These are phyloP conservation scores for Amphiprion ocellaris DNA, from an alignment of 2,113 vertebrate species.

Conservation along the genomic window DNA sequence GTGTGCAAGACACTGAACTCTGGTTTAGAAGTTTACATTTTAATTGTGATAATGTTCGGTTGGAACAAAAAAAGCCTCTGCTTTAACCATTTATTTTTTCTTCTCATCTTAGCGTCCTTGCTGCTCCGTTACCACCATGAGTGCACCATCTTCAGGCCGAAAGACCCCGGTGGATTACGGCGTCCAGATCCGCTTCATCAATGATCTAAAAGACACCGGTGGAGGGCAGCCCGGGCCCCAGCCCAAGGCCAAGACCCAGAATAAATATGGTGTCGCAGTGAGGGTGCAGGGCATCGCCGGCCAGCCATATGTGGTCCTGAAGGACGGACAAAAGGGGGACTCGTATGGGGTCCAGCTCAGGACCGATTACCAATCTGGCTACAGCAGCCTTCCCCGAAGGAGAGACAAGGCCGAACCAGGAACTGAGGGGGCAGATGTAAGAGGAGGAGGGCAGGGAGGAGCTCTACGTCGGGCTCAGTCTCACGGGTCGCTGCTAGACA, in stretches of 20 bases:
- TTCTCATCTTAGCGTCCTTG: neutral
- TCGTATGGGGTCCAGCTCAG: slow-evolving; percentile 91
- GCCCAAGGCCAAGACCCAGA: slow-evolving; percentile 60
- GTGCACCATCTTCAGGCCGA: slow-evolving; percentile 78
- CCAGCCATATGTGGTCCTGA: slow-evolving; percentile 95
- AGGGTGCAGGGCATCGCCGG: slow-evolving; percentile 94
- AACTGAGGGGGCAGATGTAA: slow-evolving; percentile 33
- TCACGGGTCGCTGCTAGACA: slow-evolving; percentile 87
- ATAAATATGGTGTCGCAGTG: slow-evolving; percentile 92
- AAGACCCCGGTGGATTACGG: slow-evolving; percentile 89
- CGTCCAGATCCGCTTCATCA: slow-evolving; percentile 96
- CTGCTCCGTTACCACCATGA: slow-evolving; percentile 76
- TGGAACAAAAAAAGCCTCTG: no score
- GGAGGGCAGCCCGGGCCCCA: slow-evolving; percentile 52
- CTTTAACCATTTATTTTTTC: neutral
- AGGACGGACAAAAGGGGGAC: slow-evolving; percentile 90
- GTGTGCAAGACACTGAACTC: no score
- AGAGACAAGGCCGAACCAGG: slow-evolving; percentile 54
- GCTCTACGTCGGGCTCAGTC: slow-evolving; percentile 88
- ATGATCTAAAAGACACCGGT: slow-evolving; percentile 83
- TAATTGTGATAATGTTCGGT: no score
- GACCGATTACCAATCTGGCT: slow-evolving; percentile 72
- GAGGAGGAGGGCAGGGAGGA: slow-evolving; percentile 65
- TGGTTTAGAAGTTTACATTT: no score
- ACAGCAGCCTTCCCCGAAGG: slow-evolving; percentile 75